These are phyloP conservation scores for Microcaecilia unicolor DNA, from an alignment of 2,797 vertebrate genomes.

Conservation along the genomic window DNA sequence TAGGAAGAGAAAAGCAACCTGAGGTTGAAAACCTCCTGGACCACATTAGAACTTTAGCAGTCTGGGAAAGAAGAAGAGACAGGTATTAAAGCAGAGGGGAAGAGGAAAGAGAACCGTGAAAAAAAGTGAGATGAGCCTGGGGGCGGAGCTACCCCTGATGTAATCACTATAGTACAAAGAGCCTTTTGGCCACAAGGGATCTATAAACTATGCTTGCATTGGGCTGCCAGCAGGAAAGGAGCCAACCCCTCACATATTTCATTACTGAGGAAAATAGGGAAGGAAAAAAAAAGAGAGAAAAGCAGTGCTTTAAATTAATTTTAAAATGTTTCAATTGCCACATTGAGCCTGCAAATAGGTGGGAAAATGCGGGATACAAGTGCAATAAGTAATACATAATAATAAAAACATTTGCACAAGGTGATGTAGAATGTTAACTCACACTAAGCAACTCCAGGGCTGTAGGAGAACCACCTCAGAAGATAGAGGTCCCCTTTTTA, in stretches of 20 bases:
- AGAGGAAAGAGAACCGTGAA: neutral
- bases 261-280: neutral
- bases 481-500: too few relatives aligned
- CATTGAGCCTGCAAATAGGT: too few relatives aligned
- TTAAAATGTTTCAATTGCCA: too few relatives aligned
- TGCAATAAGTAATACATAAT: too few relatives aligned
- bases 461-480: too few relatives aligned
- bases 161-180: too few relatives aligned
- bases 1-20: too few relatives aligned
- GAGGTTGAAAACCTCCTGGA: slow-evolving; percentile 6
- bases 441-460: too few relatives aligned
- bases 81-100: neutral
- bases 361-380: too few relatives aligned
- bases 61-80: neutral
- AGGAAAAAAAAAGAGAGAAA: neutral
- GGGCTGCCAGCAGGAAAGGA: neutral
- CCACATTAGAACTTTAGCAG: neutral
- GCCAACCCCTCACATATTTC: neutral
- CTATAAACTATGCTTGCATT: neutral
- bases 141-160: neutral
- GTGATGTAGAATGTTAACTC: too few relatives aligned
- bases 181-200: neutral
- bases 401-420: too few relatives aligned
- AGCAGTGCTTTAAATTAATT: too few relatives aligned
- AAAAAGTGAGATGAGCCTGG: neutral